Base-by-base conservation (phyloP, 1,140 invertebrate species). In the Aricia agestis region DNA sequence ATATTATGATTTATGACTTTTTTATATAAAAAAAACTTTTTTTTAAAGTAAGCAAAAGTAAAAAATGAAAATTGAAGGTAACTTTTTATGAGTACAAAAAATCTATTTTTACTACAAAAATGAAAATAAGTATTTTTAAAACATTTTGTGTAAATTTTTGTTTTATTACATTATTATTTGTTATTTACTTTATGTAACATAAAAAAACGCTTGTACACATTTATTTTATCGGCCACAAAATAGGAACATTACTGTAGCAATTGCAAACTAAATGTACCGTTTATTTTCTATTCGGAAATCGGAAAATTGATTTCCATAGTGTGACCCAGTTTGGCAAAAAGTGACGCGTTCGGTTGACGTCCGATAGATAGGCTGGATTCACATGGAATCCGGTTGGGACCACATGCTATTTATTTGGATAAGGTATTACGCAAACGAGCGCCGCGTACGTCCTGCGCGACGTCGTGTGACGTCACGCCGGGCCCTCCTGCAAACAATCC, bases 381-480 rank as follows among this genome's bases (percentile, higher is more conserved):
- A 74, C 77, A 81, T 36, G 84, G 83, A 89, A 87, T 84, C 86
- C 84, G 88, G 78, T 82, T 77, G 74, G 74, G 73, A 81, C 77
- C 87, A 90, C 82, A 82, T 90, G 86, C 76, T 89, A 87, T 91
- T 91, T 91, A 84, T 91, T 91, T 89, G 80, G 75, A 84, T 79
- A 88, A 75, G 73, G 73, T 68, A 81, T 88, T 88, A 82, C 89
- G 87, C 81, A 88, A 81, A 81, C 84, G 80, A 87, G 86, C 82
- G 87, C 72, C 76, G 78, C 76, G 87, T 88, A 84, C 88, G 89
- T 85, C 70, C 76, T 77, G 77, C 77, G 66, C 78, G 80, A 83
- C 82, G 82, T 85, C 81, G 75, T 78, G 82, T 89, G 85, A 89
- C 88, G 88, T 87, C 74, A 83, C 81, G 76, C 70, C 85, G 80